Percentiles rank a stretch among this genome's conserved stretches.
phyloP scores from a whole-genome alignment of 2,113 vertebrate species.

The Podarcis raffonei region DNA sequence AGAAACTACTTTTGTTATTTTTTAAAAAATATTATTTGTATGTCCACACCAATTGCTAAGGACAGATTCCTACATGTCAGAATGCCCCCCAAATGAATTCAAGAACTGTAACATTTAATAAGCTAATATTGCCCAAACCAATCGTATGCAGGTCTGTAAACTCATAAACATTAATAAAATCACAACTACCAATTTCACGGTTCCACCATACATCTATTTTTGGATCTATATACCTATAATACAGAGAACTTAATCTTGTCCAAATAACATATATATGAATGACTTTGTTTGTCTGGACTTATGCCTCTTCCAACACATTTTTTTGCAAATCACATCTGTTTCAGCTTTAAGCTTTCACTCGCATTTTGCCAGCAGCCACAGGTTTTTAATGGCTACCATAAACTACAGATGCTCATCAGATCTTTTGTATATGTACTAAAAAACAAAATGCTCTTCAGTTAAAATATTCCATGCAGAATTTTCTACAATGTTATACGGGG shows the following conservation, averaged over 20 bases:
- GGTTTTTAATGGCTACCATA: constrained; percentile 83
- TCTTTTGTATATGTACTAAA: constrained; percentile 82
- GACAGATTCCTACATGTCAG: not conserved
- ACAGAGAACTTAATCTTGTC: constrained; percentile 53
- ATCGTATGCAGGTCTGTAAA: not conserved
- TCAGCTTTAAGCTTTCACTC: constrained; percentile 83
- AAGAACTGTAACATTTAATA: not conserved
- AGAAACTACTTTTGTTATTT: constrained; percentile 43
- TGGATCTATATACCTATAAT: constrained; percentile 23
- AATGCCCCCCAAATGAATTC: constrained; percentile 38
- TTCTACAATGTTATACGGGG: constrained; percentile 40
- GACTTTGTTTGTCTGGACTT: constrained; percentile 59
- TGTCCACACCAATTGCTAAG: not conserved
- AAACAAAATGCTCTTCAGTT: constrained; percentile 81
- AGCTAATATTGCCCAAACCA: not conserved
- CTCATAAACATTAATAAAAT: not conserved
- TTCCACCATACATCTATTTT: not conserved
- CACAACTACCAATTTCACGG: not conserved
- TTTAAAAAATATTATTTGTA: constrained; percentile 46
- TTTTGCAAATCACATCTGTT: constrained; percentile 82
- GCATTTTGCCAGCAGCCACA: constrained; percentile 81
- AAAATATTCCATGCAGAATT: constrained; percentile 75
- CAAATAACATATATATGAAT: constrained; percentile 69
- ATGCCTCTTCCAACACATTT: constrained; percentile 72
- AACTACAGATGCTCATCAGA: constrained; percentile 84